Percentiles rank a stretch among this genome's conserved stretches.
Evolutionary conservation across 2,888 invertebrate species (phyloP).

Genomic region (Cerceris ruficornis): DNA sequence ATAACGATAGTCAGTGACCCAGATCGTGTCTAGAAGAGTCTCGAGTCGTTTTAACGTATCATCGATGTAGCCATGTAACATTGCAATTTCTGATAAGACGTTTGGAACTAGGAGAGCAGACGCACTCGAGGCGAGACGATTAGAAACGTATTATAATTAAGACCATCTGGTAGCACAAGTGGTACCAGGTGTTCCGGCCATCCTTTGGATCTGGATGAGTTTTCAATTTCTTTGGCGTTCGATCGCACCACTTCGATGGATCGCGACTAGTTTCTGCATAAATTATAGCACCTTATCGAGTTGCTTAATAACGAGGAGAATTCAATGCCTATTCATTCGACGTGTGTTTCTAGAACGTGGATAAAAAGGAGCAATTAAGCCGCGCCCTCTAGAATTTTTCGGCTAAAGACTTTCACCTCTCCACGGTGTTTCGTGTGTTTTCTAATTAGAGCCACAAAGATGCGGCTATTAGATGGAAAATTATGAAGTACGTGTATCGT

Average conservation of each 20-base stretch:
- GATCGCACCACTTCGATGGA: neutral
- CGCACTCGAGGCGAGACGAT: slow-evolving; percentile 16
- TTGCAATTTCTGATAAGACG: slow-evolving; percentile 58
- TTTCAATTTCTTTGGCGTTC: neutral
- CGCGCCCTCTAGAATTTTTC: too few relatives aligned
- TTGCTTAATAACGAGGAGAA: neutral
- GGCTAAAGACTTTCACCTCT: too few relatives aligned
- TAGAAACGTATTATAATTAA: slow-evolving; percentile 43
- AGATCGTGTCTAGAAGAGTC: slow-evolving; percentile 59
- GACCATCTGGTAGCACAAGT: slow-evolving; percentile 33
- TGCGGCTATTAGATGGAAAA: too few relatives aligned
- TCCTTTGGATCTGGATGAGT: slow-evolving; percentile 1
- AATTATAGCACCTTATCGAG: neutral
- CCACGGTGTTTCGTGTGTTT: too few relatives aligned
- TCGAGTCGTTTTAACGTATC: slow-evolving; percentile 40
- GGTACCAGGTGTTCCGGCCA: slow-evolving; percentile 15
- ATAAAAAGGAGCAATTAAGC: neutral
- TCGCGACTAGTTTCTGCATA: slow-evolving; percentile 6
- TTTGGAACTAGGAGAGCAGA: neutral
- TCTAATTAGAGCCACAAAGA: too few relatives aligned
- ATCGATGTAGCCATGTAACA: slow-evolving; percentile 52
- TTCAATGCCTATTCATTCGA: neutral
- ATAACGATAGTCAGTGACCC: slow-evolving; percentile 63
- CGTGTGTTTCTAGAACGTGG: neutral
- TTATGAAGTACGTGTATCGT: too few relatives aligned